These are phyloP conservation scores for Lepisosteus osseus DNA, from an alignment of 2,113 vertebrate species.

Conservation along the genomic window DNA sequence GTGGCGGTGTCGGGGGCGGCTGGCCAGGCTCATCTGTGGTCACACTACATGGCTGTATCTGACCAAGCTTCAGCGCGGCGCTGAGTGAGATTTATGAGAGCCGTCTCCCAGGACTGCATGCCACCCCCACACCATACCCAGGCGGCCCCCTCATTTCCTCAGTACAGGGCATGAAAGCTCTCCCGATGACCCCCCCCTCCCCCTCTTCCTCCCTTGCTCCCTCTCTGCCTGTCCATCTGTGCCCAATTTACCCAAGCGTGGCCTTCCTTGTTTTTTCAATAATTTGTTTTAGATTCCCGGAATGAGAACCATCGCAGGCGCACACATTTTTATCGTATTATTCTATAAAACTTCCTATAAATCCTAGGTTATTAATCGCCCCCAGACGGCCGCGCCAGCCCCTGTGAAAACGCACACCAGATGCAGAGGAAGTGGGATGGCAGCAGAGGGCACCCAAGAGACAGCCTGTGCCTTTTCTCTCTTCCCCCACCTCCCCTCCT, in stretches of 20 bases:
- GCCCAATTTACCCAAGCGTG: constrained; percentile 86
- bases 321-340: constrained; percentile 93
- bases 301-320: constrained; percentile 90
- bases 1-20: too few relatives aligned
- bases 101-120: too few relatives aligned
- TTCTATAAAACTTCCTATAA: constrained; percentile 99
- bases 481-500: constrained; percentile 4
- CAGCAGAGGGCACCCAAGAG: constrained; percentile 85
- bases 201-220: constrained; percentile 51
- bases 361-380: constrained; percentile 96
- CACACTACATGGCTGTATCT: too few relatives aligned
- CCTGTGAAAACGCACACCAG: constrained; percentile 69
- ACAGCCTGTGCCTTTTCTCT: constrained; percentile 64
- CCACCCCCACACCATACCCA: too few relatives aligned
- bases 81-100: too few relatives aligned
- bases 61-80: too few relatives aligned
- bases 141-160: constrained; percentile 62
- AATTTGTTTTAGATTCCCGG: constrained; percentile 97
- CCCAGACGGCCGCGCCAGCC: constrained; percentile 81
- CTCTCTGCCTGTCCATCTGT: constrained; percentile 78
- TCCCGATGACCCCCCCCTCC: constrained; percentile 36
- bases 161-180: constrained; percentile 72
- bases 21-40: too few relatives aligned
- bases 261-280: constrained; percentile 71
- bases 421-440: constrained; percentile 84